Conservation (phyloP, 2,888 invertebrate genomes). For the Encarsia formosa region DNA sequence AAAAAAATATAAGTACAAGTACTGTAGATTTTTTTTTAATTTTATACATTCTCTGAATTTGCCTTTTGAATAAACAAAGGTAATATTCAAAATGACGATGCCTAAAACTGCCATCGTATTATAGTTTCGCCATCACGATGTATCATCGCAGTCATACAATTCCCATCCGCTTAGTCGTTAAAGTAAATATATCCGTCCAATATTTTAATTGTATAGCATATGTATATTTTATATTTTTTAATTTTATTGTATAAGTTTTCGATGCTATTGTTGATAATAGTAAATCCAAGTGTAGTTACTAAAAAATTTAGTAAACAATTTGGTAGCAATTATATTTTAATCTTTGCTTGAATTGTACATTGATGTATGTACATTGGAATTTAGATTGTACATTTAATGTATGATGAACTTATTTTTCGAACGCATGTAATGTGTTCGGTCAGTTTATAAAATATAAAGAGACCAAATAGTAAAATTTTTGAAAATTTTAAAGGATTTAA, state of each 20-base stretch:
- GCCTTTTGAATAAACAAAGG: conserved; percentile 4
- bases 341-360: not conserved
- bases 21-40: conserved; percentile 11
- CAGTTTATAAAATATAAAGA: too few species aligned
- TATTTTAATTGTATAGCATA: conserved; percentile 15
- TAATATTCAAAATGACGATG: conserved; percentile 15
- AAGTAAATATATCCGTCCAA: conserved; percentile 22
- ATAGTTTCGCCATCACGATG: conserved; percentile 15
- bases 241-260: conserved; percentile 14
- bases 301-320: too few species aligned
- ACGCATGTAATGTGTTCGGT: not conserved
- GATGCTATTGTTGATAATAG: too few species aligned
- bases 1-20: conserved; percentile 8
- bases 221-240: conserved; percentile 21
- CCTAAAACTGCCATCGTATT: conserved; percentile 14
- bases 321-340: too few species aligned
- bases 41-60: not conserved
- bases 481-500: too few species aligned
- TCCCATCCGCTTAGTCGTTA: conserved; percentile 17
- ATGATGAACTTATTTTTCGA: too few species aligned
- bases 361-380: not conserved
- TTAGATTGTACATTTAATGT: too few species aligned
- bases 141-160: conserved; percentile 6
- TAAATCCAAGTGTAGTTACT: too few species aligned
- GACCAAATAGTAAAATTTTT: too few species aligned